A percentile compares a stretch with the other conserved stretches of the same genome.
Evolutionary conservation across 1,140 invertebrate genomes (phyloP).

Genomic region (Drosophila lini): DNA sequence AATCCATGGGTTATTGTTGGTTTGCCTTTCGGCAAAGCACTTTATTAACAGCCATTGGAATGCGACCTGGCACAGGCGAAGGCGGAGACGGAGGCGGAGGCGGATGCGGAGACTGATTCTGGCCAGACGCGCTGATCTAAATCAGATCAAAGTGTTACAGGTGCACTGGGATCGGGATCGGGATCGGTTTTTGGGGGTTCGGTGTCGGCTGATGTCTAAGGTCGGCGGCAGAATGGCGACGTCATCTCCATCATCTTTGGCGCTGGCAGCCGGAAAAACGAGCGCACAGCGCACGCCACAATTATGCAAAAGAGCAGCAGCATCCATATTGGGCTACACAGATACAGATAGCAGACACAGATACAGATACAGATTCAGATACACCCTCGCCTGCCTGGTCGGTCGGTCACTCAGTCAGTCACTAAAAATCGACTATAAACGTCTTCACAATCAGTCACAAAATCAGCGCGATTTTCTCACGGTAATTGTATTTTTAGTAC

Average conservation of each 20-base stretch:
- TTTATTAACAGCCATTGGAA: constrained; percentile 74
- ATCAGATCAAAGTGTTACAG: constrained; percentile 77
- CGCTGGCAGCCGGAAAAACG: constrained; percentile 61
- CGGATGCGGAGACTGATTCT: constrained; percentile 50
- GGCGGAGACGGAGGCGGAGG: constrained; percentile 13
- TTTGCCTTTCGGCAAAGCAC: constrained; percentile 67
- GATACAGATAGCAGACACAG: constrained; percentile 1
- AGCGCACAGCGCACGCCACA: constrained; percentile 59
- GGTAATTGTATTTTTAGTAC: constrained; percentile 83
- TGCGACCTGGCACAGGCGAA: constrained; percentile 43
- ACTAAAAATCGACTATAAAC: constrained; percentile 82
- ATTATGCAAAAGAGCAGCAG: constrained; percentile 67
- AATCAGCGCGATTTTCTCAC: constrained; percentile 80
- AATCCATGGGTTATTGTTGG: constrained; percentile 75
- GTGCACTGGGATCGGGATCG: constrained; percentile 38
- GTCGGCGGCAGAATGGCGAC: constrained; percentile 51
- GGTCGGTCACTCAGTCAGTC: constrained; percentile 66
- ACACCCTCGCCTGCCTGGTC: constrained; percentile 39
- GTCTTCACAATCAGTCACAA: constrained; percentile 82
- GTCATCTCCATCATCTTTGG: constrained; percentile 63
- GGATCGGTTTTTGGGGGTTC: constrained; percentile 13
- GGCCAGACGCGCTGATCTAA: constrained; percentile 65
- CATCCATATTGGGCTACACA: constrained; percentile 13
- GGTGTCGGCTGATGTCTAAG: constrained; percentile 48
- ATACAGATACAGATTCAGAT: constrained; percentile 8